These are phyloP conservation scores for Mus spretus DNA, from an alignment of 2,797 vertebrate genomes.

Conservation along the genomic window DNA sequence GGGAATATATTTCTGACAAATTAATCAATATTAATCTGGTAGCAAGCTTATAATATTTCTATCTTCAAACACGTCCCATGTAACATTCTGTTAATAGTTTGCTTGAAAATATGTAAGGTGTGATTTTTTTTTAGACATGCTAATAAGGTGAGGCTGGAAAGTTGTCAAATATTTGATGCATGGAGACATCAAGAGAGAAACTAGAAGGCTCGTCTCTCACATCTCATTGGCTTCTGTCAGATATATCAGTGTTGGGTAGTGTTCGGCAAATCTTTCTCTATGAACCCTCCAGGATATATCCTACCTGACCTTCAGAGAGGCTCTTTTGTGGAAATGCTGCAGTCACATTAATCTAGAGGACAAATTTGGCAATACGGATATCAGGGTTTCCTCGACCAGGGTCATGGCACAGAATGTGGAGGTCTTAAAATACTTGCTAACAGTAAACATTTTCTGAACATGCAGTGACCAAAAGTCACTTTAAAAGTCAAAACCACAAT, in stretches of 20 bases:
- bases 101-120: slow-evolving; percentile 61
- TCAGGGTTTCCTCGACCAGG: background rate
- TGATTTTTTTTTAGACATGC: slow-evolving; percentile 68
- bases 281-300: background rate
- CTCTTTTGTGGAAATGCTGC: background rate
- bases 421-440: background rate
- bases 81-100: slow-evolving; percentile 63
- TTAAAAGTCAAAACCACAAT: background rate
- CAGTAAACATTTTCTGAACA: background rate
- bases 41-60: slow-evolving; percentile 50
- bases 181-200: slow-evolving; percentile 11
- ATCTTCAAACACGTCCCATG: slow-evolving; percentile 59
- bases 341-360: background rate
- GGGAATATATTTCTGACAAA: slow-evolving; percentile 49
- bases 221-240: background rate
- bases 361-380: slow-evolving; percentile 3
- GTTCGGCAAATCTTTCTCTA: background rate
- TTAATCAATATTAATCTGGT: slow-evolving; percentile 68
- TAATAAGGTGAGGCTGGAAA: slow-evolving; percentile 35
- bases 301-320: background rate
- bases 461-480: background rate
- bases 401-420: too few relatives aligned
- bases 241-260: background rate
- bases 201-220: background rate
- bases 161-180: slow-evolving; percentile 51